phyloP scores from a whole-genome alignment of 2,797 vertebrate genomes.

The Petrocephalus sullivani region DNA sequence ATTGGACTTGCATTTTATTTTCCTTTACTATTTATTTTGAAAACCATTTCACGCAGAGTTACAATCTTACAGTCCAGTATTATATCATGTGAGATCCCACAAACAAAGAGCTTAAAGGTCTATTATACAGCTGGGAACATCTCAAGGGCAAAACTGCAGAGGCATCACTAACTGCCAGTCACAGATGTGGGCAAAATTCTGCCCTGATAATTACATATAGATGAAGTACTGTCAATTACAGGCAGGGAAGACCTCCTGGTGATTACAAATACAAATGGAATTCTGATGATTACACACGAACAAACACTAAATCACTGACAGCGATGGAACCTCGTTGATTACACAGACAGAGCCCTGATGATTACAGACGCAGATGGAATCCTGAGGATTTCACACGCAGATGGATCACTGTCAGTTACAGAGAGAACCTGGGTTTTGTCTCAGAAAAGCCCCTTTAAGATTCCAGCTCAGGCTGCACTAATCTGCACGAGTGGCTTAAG shows the following conservation, averaged over 20 bases:
- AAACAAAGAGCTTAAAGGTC: neutral
- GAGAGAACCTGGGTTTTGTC: neutral
- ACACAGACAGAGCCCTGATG: neutral
- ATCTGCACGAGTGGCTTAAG: neutral
- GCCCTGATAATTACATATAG: neutral
- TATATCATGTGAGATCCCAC: neutral
- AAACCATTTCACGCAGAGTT: neutral
- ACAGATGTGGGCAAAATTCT: neutral
- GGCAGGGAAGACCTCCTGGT: neutral
- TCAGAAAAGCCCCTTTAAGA: neutral
- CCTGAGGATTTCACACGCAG: neutral
- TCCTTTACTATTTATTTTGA: neutral
- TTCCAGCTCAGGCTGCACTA: neutral
- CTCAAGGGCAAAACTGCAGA: neutral
- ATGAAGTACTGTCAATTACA: neutral
- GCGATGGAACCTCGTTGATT: neutral
- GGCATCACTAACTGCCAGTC: neutral
- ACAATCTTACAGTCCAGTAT: neutral
- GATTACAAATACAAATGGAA: neutral
- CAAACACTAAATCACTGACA: neutral
- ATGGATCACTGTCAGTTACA: neutral
- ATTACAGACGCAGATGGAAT: constrained; percentile 3
- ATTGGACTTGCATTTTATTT: neutral
- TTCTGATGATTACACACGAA: neutral
- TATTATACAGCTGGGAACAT: neutral